A percentile compares a stretch with the other conserved stretches of the same genome.
Evolutionary conservation across 1,140 invertebrate species (phyloP).

Genomic region (Melanaphis sacchari): DNA sequence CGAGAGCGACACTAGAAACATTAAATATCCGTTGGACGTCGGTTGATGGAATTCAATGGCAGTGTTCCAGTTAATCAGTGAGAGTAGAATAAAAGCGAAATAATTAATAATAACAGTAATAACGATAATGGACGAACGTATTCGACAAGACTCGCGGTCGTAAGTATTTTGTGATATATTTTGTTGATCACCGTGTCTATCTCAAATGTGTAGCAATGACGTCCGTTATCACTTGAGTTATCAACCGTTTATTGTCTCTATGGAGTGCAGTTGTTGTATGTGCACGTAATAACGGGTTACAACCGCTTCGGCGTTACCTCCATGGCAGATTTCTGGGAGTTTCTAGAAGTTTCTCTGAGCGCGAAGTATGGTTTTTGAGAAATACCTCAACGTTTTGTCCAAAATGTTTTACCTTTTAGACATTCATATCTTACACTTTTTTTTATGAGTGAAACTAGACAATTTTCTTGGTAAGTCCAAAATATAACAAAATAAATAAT

Average conservation of each 20-base stretch:
- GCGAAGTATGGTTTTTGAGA: background rate
- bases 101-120: background rate
- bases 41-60: background rate
- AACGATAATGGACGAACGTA: background rate
- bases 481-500: background rate
- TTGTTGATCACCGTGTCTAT: background rate
- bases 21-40: background rate
- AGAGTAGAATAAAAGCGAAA: background rate
- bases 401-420: too few relatives aligned
- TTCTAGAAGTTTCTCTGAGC: background rate
- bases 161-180: background rate
- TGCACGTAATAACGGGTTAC: background rate
- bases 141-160: background rate
- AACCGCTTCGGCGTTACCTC: background rate
- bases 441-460: background rate
- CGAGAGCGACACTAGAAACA: background rate
- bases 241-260: background rate
- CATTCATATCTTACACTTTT: background rate
- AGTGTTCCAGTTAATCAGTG: background rate
- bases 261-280: background rate
- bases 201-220: background rate
- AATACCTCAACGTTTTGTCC: too few relatives aligned
- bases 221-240: background rate
- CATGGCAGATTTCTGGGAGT: background rate
- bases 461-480: background rate